Base-by-base conservation (phyloP, 2,113 vertebrate species). In the Nesogale talazaci region DNA sequence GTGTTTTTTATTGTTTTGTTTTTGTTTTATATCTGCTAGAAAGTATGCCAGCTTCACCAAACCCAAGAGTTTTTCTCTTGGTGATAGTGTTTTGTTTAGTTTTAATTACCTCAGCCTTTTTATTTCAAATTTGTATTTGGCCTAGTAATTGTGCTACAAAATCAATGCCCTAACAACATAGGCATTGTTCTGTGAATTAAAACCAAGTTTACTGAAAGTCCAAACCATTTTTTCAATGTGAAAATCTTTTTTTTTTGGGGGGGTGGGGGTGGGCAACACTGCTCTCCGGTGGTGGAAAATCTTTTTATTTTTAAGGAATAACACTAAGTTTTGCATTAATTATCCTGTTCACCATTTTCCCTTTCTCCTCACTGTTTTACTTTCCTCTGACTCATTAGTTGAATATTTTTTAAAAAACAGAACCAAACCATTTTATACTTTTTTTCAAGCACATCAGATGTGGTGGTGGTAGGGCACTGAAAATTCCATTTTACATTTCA, bases 101-200 rank as follows among this genome's bases (percentile, higher is more conserved):
- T 52, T 52, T 52, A 52, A 25, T 57, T 78, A 40, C 0, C 31
- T 12, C 16, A 38, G n/a, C 31, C 82, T 94, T 93, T 93, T 94
- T 94, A 81, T 56, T 94, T 93, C 91, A 82, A 93, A 42, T 92
- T 96, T 52, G n/a, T 83, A 85, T 5, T 94, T 94, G 87, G 59
- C 75, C 76, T 81, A 78, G 69, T 83, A 81, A 79, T 92, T 67
- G 46, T 90, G 31, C 91, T 93, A 25, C 88, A 86, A 91, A 93
- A 89, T 75, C 74, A 90, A 23, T 86, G 70, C 79, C 78, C 72
- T 91, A 59, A 92, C 87, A 69, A 77, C 72, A 25, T 61, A 59
- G 67, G 89, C 94, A 96, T 96, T 96, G 95, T 96, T 95, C 74
- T 36, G 40, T 88, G 93, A 95, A 90, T 94, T 95, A 81, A 94